phyloP scores from a whole-genome alignment of 2,888 invertebrate species.

The Epinotia nisella region DNA sequence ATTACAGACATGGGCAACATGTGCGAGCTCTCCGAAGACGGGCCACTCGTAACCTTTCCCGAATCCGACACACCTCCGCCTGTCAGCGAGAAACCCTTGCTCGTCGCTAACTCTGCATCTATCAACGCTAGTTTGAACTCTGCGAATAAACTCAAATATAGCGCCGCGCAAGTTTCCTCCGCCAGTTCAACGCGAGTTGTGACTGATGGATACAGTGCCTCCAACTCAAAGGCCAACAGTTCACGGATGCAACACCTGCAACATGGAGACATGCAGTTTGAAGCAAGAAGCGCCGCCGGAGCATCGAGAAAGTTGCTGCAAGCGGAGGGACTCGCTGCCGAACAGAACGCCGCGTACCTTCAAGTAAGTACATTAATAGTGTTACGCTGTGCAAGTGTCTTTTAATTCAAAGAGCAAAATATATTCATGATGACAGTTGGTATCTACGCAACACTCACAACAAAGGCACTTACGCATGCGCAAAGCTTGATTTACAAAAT shows the following conservation, averaged over 20 bases:
- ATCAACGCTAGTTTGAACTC: constrained; percentile 65
- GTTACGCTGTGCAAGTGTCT: neutral
- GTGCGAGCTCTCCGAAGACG: constrained; percentile 77
- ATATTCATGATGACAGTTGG: constrained; percentile 10
- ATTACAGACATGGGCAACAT: constrained; percentile 81
- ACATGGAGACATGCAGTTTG: constrained; percentile 92
- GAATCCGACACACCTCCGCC: constrained; percentile 90
- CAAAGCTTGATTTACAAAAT: constrained; percentile 19
- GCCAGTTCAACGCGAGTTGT: constrained; percentile 90
- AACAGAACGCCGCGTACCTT: constrained; percentile 92
- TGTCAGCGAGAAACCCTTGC: constrained; percentile 73
- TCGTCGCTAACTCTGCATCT: constrained; percentile 73
- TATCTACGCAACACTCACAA: constrained; percentile 30
- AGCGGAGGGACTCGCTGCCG: constrained; percentile 93
- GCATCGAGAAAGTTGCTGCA: constrained; percentile 92
- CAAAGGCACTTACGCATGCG: constrained; percentile 41
- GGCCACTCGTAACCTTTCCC: constrained; percentile 92
- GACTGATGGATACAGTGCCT: constrained; percentile 92
- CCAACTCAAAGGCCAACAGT: constrained; percentile 82
- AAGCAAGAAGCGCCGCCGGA: constrained; percentile 91
- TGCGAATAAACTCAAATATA: constrained; percentile 91
- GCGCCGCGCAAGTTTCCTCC: constrained; percentile 92
- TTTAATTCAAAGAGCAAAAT: neutral
- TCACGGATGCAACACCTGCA: constrained; percentile 86
- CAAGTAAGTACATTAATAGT: constrained; percentile 84